These are phyloP conservation scores for Brienomyrus brachyistius DNA, from an alignment of 2,113 vertebrate genomes.

Conservation along the genomic window DNA sequence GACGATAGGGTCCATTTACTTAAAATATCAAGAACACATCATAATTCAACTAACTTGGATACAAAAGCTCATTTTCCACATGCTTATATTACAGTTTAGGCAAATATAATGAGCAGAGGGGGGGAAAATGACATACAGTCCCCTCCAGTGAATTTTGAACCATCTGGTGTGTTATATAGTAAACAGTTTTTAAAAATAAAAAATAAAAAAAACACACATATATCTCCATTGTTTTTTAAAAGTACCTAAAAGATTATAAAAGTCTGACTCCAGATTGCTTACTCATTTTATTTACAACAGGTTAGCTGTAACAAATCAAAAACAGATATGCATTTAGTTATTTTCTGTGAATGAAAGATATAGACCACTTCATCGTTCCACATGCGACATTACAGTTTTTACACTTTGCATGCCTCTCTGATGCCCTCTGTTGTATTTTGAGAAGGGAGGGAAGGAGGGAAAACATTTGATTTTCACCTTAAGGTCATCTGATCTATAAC, in stretches of 20 bases:
- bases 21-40: not conserved
- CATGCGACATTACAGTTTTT: not conserved
- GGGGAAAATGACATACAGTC: not conserved
- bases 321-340: conserved; percentile 53
- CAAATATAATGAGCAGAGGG: not conserved
- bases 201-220: not conserved
- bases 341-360: conserved; percentile 23
- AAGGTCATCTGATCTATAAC: not conserved
- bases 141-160: not conserved
- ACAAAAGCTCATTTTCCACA: not conserved
- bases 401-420: conserved; percentile 18
- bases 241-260: not conserved
- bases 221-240: not conserved
- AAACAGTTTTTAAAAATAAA: too few species aligned
- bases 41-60: not conserved
- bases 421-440: not conserved
- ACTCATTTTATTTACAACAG: conserved; percentile 64
- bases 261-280: conserved; percentile 10
- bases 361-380: not conserved
- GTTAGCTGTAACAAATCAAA: conserved; percentile 62
- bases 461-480: not conserved
- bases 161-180: not conserved
- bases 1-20: not conserved
- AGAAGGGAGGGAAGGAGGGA: not conserved
- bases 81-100: not conserved